Evolutionary conservation across 2,888 invertebrate genomes (phyloP).

Genomic region (Phoronis australis): DNA sequence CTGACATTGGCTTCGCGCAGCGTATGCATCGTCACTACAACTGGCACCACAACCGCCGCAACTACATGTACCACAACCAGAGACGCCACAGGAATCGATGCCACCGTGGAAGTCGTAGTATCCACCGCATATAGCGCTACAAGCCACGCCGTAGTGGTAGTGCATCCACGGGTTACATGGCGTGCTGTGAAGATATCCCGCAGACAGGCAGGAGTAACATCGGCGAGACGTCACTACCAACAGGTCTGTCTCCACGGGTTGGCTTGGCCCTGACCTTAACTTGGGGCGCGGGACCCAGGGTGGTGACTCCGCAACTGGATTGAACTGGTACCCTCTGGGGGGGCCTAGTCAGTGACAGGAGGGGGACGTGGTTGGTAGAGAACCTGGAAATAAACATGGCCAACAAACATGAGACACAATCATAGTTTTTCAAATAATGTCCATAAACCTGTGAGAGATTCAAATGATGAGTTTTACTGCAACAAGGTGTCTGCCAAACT

Average conservation of each 20-base stretch:
- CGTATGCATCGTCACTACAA: too few relatives aligned
- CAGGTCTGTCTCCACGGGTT: background rate
- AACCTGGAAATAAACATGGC: too few relatives aligned
- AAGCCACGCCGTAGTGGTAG: slow-evolving; percentile 23
- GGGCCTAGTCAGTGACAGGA: slow-evolving; percentile 26
- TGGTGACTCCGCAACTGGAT: too few relatives aligned
- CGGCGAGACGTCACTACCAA: slow-evolving; percentile 24
- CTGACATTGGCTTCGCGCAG: too few relatives aligned
- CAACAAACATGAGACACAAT: too few relatives aligned
- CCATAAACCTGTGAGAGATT: too few relatives aligned
- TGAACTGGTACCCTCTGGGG: slow-evolving; percentile 25
- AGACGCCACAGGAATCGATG: slow-evolving; percentile 13
- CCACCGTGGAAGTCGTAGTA: slow-evolving; percentile 19
- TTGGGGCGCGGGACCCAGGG: background rate
- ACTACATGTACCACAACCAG: slow-evolving; percentile 7
- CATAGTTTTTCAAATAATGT: too few relatives aligned
- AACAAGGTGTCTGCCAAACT: too few relatives aligned
- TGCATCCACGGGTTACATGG: slow-evolving; percentile 45
- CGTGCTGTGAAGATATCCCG: slow-evolving; percentile 51
- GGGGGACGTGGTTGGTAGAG: slow-evolving; percentile 54
- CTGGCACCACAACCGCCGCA: slow-evolving; percentile 23
- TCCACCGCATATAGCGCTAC: slow-evolving; percentile 30
- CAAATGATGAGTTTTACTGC: too few relatives aligned
- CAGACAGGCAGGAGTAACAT: slow-evolving; percentile 52
- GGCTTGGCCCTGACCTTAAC: too few relatives aligned